These are phyloP conservation scores for Tortricodes alternella DNA, from an alignment of 2,888 invertebrate genomes.

Conservation along the genomic window DNA sequence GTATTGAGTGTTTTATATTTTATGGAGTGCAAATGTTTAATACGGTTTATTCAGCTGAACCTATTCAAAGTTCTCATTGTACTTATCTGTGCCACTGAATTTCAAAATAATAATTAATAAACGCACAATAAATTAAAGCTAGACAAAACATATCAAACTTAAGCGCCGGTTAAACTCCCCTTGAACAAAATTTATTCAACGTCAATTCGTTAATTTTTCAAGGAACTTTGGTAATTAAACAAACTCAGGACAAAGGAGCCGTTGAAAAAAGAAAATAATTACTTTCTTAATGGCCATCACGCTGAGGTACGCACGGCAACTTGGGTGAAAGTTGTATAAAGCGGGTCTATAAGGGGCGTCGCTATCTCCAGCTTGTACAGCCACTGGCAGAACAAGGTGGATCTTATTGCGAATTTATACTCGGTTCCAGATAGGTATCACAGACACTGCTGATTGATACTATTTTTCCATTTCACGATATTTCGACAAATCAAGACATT, in stretches of 20 bases:
- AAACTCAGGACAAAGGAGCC: conserved; percentile 32
- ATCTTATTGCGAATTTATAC: too few species aligned
- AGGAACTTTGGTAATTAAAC: conserved; percentile 36
- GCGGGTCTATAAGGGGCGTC: neutral
- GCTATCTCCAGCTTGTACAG: too few species aligned
- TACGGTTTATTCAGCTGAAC: too few species aligned
- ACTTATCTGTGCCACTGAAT: too few species aligned
- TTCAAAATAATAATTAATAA: neutral
- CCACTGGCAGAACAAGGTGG: too few species aligned
- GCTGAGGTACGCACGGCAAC: conserved; percentile 25
- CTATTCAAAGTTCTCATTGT: too few species aligned
- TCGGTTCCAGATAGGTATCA: too few species aligned
- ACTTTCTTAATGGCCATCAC: conserved; percentile 34
- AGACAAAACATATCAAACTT: conserved; percentile 16
- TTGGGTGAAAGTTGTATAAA: conserved; percentile 28
- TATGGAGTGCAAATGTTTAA: too few species aligned
- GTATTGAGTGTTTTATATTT: too few species aligned
- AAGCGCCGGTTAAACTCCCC: conserved; percentile 15
- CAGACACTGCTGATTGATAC: too few species aligned
- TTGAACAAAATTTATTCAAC: conserved; percentile 24
- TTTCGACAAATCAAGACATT: too few species aligned
- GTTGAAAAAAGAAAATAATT: conserved; percentile 35
- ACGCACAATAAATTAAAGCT: conserved; percentile 3
- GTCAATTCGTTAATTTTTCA: conserved; percentile 32
- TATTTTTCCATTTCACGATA: too few species aligned